Percentiles rank a stretch among this genome's conserved stretches.
These are phyloP conservation scores for Abramis brama DNA, from an alignment of 2,113 vertebrate species.

Conservation along the genomic window DNA sequence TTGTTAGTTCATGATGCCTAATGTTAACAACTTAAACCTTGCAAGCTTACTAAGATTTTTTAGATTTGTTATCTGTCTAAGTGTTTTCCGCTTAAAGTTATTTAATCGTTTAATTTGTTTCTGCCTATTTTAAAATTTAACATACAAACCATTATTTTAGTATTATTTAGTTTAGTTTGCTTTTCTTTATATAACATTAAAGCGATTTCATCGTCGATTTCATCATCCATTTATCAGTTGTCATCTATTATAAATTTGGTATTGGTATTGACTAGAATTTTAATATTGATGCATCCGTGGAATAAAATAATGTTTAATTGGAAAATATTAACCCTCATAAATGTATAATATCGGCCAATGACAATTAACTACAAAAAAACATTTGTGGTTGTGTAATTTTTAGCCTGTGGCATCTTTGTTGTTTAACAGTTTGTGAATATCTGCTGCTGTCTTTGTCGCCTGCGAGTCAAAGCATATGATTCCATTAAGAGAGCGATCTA, in stretches of 20 bases:
- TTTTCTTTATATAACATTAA: not conserved
- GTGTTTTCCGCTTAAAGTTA: too few species aligned
- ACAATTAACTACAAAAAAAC: not conserved
- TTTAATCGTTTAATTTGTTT: not conserved
- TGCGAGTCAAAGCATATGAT: slow-evolving; percentile 31
- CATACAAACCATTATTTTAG: not conserved
- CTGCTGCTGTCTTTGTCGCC: not conserved
- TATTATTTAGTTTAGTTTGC: not conserved
- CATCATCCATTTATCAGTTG: too few species aligned
- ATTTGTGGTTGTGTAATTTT: not conserved
- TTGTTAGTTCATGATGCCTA: too few species aligned
- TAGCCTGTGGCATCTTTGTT: not conserved
- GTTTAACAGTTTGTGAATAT: not conserved
- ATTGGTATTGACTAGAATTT: not conserved
- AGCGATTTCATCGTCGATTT: too few species aligned
- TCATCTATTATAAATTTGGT: not conserved
- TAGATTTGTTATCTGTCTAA: too few species aligned
- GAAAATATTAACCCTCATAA: not conserved
- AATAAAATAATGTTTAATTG: not conserved
- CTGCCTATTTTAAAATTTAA: not conserved
- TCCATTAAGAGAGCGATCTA: not conserved
- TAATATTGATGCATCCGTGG: not conserved
- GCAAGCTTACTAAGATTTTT: too few species aligned
- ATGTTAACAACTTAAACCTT: too few species aligned
- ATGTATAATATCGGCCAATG: not conserved